These are phyloP conservation scores for Sebastes matsubarae DNA, from an alignment of 2,797 vertebrate genomes.

Conservation along the genomic window DNA sequence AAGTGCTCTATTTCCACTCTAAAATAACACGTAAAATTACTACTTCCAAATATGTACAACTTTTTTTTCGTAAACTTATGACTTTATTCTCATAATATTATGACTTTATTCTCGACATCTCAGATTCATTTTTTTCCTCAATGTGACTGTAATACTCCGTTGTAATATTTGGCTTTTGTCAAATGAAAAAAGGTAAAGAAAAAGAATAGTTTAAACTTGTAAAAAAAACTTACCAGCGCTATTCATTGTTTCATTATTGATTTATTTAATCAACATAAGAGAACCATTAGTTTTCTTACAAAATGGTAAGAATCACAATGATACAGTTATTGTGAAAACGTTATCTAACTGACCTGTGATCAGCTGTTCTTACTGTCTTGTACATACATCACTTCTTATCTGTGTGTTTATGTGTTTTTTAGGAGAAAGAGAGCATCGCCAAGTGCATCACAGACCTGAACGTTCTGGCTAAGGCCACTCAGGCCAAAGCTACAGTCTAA, in stretches of 20 bases:
- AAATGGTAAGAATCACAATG: not conserved
- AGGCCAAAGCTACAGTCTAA: constrained; percentile 76
- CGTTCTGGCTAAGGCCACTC: constrained; percentile 84
- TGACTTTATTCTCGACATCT: no score
- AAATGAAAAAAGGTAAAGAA: no score
- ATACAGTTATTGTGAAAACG: not conserved
- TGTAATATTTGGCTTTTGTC: no score
- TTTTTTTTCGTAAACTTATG: no score
- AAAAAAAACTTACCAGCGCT: fast-evolving
- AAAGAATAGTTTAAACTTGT: not conserved
- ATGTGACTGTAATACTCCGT: no score
- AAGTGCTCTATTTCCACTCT: no score
- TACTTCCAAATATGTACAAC: no score
- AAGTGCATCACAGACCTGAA: constrained; percentile 96
- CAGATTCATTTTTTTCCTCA: no score
- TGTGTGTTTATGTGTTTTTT: constrained; percentile 51
- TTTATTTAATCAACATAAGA: not conserved
- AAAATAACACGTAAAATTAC: no score
- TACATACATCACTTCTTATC: not conserved
- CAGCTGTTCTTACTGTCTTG: not conserved
- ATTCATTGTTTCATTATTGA: not conserved
- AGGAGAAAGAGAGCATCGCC: constrained; percentile 95
- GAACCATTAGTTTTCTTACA: not conserved
- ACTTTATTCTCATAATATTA: no score
- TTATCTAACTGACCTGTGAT: not conserved